phyloP scores from a whole-genome alignment of 2,797 vertebrate genomes.

The Kryptolebias ocellatus region DNA sequence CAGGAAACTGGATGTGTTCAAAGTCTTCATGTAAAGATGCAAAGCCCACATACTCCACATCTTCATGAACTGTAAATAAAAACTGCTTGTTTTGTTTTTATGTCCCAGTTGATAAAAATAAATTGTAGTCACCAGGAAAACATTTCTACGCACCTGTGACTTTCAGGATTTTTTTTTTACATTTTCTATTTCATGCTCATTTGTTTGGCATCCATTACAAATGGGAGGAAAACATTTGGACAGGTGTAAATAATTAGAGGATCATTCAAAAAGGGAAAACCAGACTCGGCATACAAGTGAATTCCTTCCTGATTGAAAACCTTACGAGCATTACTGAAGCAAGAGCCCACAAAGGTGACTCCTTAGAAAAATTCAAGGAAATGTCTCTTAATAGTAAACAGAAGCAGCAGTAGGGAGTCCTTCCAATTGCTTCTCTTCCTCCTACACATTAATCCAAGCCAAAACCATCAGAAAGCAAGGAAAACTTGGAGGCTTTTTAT shows the following conservation, averaged over 20 bases:
- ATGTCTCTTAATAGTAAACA: constrained; percentile 49
- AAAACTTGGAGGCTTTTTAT: constrained; percentile 32
- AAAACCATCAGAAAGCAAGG: constrained; percentile 30
- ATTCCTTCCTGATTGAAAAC: constrained; percentile 12
- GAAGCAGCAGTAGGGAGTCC: constrained; percentile 40
- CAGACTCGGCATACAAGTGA: constrained; percentile 1
- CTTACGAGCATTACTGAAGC: constrained; percentile 12
- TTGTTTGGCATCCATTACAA: neutral
- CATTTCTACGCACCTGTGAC: neutral
- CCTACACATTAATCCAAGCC: constrained; percentile 36
- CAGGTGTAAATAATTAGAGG: constrained; percentile 6
- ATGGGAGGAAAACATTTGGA: constrained; percentile 9
- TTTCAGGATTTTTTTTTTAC: neutral
- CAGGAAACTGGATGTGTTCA: neutral
- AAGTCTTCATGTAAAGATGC: too few species aligned
- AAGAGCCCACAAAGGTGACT: neutral
- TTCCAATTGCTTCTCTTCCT: constrained; percentile 33
- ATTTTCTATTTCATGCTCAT: neutral
- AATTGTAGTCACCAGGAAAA: neutral
- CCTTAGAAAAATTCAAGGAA: constrained; percentile 23
- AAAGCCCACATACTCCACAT: too few species aligned
- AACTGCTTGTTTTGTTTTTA: too few species aligned
- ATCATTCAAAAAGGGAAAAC: constrained; percentile 16
- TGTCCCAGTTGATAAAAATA: too few species aligned
- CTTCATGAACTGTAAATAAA: too few species aligned